Conservation (phyloP, 2,113 vertebrate genomes). For the Varanus salvator region DNA sequence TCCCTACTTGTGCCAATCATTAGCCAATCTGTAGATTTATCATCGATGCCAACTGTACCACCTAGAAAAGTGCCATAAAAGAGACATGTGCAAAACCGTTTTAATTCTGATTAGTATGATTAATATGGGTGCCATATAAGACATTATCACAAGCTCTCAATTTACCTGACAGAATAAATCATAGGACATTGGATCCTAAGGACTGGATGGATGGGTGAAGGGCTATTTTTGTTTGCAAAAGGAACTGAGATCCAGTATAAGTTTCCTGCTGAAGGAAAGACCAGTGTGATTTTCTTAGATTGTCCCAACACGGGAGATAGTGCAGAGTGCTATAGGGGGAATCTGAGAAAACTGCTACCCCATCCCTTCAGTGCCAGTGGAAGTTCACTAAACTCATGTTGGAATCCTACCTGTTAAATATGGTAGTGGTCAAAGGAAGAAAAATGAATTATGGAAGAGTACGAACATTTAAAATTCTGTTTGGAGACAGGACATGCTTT, state of each 20-base stretch:
- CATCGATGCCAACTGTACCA: not conserved
- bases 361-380: not conserved
- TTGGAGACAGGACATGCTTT: too few species aligned
- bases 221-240: not conserved
- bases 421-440: accelerated
- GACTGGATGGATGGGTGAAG: not conserved
- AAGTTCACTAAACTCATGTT: not conserved
- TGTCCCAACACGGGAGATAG: too few species aligned
- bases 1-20: not conserved
- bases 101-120: not conserved
- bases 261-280: not conserved
- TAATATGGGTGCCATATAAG: not conserved
- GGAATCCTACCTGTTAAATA: not conserved
- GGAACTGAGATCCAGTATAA: not conserved
- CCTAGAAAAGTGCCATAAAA: not conserved
- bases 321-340: too few species aligned
- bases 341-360: not conserved
- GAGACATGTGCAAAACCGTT: not conserved
- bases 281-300: not conserved
- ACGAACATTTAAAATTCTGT: constrained; percentile 16
- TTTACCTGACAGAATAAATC: constrained; percentile 13
- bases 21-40: not conserved
- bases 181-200: not conserved
- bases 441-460: not conserved
- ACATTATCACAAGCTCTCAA: not conserved